Percentiles rank a stretch among this genome's conserved stretches.
phyloP scores from a whole-genome alignment of 2,113 vertebrate genomes.

The Zapus hudsonius region DNA sequence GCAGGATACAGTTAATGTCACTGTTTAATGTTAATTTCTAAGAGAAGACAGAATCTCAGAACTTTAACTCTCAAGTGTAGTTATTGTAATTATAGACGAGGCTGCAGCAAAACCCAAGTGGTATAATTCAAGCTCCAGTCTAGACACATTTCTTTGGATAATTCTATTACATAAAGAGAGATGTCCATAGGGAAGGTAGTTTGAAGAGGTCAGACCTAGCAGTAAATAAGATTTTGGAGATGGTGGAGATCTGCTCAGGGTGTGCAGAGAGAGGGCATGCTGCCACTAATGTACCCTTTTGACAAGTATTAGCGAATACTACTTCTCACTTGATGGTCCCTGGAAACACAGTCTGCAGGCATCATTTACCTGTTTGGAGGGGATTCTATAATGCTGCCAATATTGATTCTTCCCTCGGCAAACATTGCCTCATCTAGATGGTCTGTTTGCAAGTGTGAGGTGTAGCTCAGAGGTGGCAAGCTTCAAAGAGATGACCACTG shows the following conservation, averaged over 20 bases:
- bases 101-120: neutral
- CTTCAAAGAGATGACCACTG: rapidly evolving
- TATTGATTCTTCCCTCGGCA: rapidly evolving
- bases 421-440: rapidly evolving
- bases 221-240: neutral
- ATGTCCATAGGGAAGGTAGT: neutral
- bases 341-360: neutral
- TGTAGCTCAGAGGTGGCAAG: neutral
- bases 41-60: neutral
- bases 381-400: neutral
- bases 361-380: neutral
- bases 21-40: neutral
- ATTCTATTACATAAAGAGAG: neutral
- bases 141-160: neutral
- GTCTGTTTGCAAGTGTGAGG: neutral
- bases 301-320: neutral
- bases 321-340: neutral
- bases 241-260: neutral
- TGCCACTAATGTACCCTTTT: neutral
- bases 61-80: neutral
- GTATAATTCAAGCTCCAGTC: neutral
- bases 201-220: neutral
- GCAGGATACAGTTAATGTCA: neutral
- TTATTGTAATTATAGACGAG: conserved; percentile 27
- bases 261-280: rapidly evolving